Percentiles rank a stretch among this genome's conserved stretches.
Evolutionary conservation across 2,888 invertebrate species (phyloP).

Genomic region (Trachelus stipa): DNA sequence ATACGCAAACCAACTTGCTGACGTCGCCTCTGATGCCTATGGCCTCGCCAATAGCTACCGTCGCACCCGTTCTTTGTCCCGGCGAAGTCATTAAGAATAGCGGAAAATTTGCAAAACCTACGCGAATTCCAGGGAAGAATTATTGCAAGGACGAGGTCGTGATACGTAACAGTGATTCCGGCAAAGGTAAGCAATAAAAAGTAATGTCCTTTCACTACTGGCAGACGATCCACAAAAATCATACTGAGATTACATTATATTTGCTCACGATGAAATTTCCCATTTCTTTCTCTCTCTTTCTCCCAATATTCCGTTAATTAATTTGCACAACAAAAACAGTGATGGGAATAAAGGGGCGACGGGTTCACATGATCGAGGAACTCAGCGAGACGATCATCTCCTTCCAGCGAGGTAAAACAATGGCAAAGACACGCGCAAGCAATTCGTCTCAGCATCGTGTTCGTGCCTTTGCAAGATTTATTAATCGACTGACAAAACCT

Average conservation of each 20-base stretch:
- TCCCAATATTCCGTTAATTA: constrained; percentile 34
- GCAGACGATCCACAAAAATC: no score
- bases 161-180: constrained; percentile 94
- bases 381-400: constrained; percentile 98
- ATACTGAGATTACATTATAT: no score
- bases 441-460: constrained; percentile 47
- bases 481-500: constrained; percentile 26
- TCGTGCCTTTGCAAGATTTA: constrained; percentile 42
- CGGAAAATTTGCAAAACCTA: constrained; percentile 89
- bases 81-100: constrained; percentile 90
- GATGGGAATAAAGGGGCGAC: constrained; percentile 98
- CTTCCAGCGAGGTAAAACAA: constrained; percentile 95
- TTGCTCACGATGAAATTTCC: no score
- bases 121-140: constrained; percentile 91
- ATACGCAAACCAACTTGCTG: constrained; percentile 53
- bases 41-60: constrained; percentile 69
- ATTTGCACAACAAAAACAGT: constrained; percentile 72
- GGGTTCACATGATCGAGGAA: constrained; percentile 99
- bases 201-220: no score
- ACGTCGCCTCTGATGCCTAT: constrained; percentile 48
- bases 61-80: constrained; percentile 76
- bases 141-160: constrained; percentile 96
- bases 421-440: constrained; percentile 41
- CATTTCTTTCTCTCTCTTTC: not conserved
- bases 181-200: constrained; percentile 80